These are phyloP conservation scores for Florisuga fusca DNA, from an alignment of 2,797 vertebrate species.

Conservation along the genomic window DNA sequence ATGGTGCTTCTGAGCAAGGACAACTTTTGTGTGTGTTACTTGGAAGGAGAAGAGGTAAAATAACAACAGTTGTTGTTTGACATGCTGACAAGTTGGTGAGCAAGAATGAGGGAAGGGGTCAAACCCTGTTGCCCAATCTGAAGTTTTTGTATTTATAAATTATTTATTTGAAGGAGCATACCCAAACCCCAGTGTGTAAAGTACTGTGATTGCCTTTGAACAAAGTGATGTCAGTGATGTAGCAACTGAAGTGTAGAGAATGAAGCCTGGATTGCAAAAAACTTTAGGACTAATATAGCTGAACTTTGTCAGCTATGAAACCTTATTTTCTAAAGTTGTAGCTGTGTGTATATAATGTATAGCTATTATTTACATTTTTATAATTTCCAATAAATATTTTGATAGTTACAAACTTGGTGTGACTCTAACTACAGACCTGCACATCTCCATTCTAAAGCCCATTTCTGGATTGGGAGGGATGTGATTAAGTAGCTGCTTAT, in stretches of 20 bases:
- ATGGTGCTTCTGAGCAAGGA: constrained; percentile 91
- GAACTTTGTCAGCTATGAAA: not conserved
- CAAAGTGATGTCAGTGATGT: not conserved
- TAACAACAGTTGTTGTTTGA: not conserved
- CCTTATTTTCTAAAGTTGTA: not conserved
- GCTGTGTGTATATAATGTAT: constrained; percentile 63
- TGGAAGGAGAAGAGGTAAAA: constrained; percentile 80
- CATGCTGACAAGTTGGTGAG: not conserved
- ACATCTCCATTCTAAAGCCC: not conserved
- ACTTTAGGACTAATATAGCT: not conserved
- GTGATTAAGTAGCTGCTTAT: not conserved
- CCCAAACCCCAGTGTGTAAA: not conserved
- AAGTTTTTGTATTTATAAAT: constrained; percentile 26
- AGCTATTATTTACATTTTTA: constrained; percentile 43
- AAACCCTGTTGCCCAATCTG: not conserved
- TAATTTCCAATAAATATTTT: constrained; percentile 72
- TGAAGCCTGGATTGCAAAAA: not conserved
- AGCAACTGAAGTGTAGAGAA: not conserved
- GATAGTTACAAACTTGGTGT: not conserved
- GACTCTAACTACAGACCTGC: not conserved
- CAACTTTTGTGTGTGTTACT: constrained; percentile 92
- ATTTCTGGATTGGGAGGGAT: not conserved
- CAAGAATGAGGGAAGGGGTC: not conserved
- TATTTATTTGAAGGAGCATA: constrained; percentile 24
- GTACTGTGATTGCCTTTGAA: not conserved